phyloP scores from a whole-genome alignment of 2,113 vertebrate species.

The Atherinomorus stipes region DNA sequence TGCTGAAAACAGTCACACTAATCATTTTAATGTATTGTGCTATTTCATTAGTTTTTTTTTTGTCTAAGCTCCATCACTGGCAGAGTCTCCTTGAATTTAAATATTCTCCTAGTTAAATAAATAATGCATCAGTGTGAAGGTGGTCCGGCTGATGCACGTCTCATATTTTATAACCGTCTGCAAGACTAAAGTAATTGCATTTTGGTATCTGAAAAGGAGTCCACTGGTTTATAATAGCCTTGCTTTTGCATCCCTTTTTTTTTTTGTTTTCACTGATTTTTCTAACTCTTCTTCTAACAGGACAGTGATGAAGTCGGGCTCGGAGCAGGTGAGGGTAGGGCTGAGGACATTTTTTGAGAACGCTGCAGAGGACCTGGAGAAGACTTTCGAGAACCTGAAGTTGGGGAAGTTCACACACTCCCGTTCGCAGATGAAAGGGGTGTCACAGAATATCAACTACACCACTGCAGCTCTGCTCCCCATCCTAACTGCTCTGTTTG shows the following conservation, averaged over 20 bases:
- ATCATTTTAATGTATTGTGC: constrained; percentile 59
- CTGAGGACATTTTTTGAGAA: constrained; percentile 96
- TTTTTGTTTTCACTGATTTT: constrained; percentile 11
- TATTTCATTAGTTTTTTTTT: constrained; percentile 14
- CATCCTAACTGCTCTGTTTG: constrained; percentile 95
- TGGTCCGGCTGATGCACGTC: constrained; percentile 11
- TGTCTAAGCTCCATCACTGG: not conserved
- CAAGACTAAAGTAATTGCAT: constrained; percentile 30
- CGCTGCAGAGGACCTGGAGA: constrained; percentile 95
- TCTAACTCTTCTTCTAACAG: constrained; percentile 74
- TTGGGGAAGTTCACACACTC: constrained; percentile 98
- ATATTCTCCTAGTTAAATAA: constrained; percentile 50
- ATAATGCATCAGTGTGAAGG: not conserved
- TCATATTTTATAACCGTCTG: constrained; percentile 46
- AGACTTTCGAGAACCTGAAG: constrained; percentile 97
- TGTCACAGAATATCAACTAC: constrained; percentile 99
- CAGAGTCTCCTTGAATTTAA: constrained; percentile 52
- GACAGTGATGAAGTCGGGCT: constrained; percentile 98
- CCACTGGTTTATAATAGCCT: constrained; percentile 30
- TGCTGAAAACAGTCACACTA: constrained; percentile 39
- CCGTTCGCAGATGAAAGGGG: constrained; percentile 96
- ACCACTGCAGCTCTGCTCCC: constrained; percentile 95
- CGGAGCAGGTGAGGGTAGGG: constrained; percentile 92
- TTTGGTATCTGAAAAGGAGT: not conserved
- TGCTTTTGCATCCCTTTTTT: constrained; percentile 24